phyloP scores from a whole-genome alignment of 2,797 vertebrate species.

The Smutsia temminckii region DNA sequence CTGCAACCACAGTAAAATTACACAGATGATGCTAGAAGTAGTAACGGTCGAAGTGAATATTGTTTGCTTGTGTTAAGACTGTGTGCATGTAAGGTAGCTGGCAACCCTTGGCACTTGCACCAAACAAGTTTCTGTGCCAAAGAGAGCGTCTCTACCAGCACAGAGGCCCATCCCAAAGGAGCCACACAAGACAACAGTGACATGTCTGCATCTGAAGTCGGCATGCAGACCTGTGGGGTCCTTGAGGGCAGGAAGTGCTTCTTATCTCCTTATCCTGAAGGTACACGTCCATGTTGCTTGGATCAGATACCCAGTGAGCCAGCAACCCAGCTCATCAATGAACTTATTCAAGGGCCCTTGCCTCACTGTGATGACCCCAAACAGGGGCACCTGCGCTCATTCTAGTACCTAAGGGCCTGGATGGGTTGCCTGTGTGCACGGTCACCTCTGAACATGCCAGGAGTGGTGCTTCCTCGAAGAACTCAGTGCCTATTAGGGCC shows the following conservation, averaged over 20 bases:
- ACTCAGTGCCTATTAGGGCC: background rate
- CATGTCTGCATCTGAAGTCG: background rate
- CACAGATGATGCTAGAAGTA: background rate
- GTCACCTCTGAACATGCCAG: background rate
- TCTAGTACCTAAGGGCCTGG: too few species aligned
- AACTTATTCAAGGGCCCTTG: background rate
- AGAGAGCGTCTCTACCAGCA: background rate
- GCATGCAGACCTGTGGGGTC: background rate
- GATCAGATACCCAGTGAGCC: background rate
- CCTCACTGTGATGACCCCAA: background rate
- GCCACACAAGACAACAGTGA: rapidly evolving
- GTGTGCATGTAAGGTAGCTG: background rate
- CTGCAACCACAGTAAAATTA: background rate
- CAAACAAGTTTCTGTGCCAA: background rate
- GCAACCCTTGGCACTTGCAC: background rate
- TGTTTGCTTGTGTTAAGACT: background rate
- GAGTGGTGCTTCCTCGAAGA: background rate
- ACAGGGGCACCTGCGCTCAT: background rate
- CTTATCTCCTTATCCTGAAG: background rate
- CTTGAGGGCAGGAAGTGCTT: background rate
- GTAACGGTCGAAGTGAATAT: background rate
- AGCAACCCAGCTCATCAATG: background rate
- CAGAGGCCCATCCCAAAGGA: background rate
- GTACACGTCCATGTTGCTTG: background rate
- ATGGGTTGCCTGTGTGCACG: background rate